Evolutionary conservation across 2,797 vertebrate genomes (phyloP), one percentile per base, ranked within the genome.

Genomic region (Falco concolor): DNA sequence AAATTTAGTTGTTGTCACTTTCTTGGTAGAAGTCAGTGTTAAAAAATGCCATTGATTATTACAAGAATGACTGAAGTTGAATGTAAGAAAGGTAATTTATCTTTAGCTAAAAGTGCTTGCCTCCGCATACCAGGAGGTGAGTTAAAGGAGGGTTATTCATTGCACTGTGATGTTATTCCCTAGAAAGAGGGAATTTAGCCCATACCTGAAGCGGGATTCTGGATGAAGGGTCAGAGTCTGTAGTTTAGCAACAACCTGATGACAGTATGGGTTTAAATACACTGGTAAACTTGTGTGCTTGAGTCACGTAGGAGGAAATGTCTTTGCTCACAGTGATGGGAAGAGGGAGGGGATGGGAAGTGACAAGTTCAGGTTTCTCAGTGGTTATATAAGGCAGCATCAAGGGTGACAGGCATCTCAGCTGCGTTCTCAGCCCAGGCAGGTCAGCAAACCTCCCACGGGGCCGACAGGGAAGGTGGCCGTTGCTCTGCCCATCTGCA

Each of bases 371-470:
- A 12, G 45, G 44, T 94, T 75, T 82, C 28, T 84, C 27, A 1
- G 5, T 19, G 25, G 32, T 84, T 53, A 5, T 3, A 1, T 40
- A 47, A 67, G 34, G 47, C 44, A 45, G 36, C 3, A 0, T 32
- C 18, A 16, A 69, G 65, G 9, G 40, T 85, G 67, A 38, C 8
- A 32, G 89, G 54, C 81, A 89, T 40, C 56, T 73, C 40, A 6
- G 79, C 54, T 52, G 38, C 22, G 3, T 25, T 30, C 10, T 5
- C 38, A 49, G 21, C 14, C 19, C 72, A 42, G 83, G 12, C 12
- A 5, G 53, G 30, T 30, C 70, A 42, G 60, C 52, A 38, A 5
- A 49, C 12, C 22, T 28, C 8, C 30, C 0, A 0, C 9, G 67
- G 38, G 50, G 13, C 77, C 70, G 38, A 16, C n/a, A 70, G 74